phyloP scores from a whole-genome alignment of 2,797 vertebrate genomes.

The Catostomus latipinnis region DNA sequence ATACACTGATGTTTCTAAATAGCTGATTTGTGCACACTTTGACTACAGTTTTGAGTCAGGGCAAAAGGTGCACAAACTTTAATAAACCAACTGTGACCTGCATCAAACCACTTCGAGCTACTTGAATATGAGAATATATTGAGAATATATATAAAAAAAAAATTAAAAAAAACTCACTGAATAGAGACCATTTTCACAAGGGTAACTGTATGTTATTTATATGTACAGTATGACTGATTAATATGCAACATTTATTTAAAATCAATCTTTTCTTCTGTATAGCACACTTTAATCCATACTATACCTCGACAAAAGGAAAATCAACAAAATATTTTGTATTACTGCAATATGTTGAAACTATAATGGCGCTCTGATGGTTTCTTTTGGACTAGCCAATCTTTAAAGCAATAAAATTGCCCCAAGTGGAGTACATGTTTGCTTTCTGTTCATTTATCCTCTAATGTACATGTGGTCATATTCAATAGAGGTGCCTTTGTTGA shows the following conservation, averaged over 20 bases:
- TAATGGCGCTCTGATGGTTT: conserved; percentile 48
- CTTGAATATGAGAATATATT: no score
- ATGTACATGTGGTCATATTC: conserved; percentile 72
- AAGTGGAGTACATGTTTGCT: conserved; percentile 60
- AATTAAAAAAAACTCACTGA: conserved; percentile 25
- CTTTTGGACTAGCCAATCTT: conserved; percentile 57
- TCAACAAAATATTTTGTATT: conserved; percentile 26
- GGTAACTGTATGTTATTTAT: conserved; percentile 21
- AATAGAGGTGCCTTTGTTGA: conserved; percentile 79
- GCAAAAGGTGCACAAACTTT: conserved; percentile 26
- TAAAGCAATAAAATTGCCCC: conserved; percentile 71
- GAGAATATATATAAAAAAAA: neutral
- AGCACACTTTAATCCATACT: conserved; percentile 36
- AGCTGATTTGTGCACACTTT: neutral
- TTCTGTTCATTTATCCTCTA: conserved; percentile 66
- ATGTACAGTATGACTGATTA: neutral
- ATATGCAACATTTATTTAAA: neutral
- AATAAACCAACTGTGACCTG: conserved; percentile 20
- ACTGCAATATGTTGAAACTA: conserved; percentile 69
- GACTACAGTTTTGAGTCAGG: neutral
- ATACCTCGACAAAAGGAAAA: conserved; percentile 11
- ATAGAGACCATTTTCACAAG: conserved; percentile 50
- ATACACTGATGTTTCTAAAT: neutral
- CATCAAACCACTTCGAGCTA: conserved; percentile 43
- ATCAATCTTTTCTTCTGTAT: neutral